These are phyloP conservation scores for Dusona sp. DNA, from an alignment of 2,888 invertebrate genomes.

Conservation along the genomic window DNA sequence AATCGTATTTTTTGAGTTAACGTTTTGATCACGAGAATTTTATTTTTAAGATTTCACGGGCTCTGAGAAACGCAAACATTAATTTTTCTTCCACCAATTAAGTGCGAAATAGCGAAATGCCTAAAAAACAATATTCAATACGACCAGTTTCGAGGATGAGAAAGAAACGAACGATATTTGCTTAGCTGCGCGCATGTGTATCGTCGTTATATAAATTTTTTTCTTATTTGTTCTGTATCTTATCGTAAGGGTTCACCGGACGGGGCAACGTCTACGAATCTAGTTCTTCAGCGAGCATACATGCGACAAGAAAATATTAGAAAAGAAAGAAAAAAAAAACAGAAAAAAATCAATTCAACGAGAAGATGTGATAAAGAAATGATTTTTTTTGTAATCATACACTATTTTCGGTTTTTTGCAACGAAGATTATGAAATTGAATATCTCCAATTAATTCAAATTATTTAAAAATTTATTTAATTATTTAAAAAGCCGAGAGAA, in stretches of 20 bases:
- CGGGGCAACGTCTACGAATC: conserved; percentile 32
- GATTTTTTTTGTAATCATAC: not conserved
- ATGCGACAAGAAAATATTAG: not conserved
- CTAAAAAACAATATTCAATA: not conserved
- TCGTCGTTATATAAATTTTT: not conserved
- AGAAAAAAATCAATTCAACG: not conserved
- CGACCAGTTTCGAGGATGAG: not conserved
- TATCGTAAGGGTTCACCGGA: conserved; percentile 52
- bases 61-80: not conserved
- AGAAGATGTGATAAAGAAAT: not conserved
- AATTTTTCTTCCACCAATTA: not conserved
- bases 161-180: conserved; percentile 24
- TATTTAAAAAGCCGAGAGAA: not conserved
- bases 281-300: conserved; percentile 11
- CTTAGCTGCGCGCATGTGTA: conserved; percentile 22
- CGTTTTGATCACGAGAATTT: not conserved
- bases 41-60: not conserved
- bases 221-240: conserved; percentile 33
- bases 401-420: not conserved
- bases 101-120: not conserved
- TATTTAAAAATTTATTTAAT: too few species aligned
- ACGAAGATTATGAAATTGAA: not conserved
- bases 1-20: not conserved
- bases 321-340: not conserved
- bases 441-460: not conserved